Base-by-base conservation (phyloP, 2,797 vertebrate genomes). In the Harpagifer antarcticus region DNA sequence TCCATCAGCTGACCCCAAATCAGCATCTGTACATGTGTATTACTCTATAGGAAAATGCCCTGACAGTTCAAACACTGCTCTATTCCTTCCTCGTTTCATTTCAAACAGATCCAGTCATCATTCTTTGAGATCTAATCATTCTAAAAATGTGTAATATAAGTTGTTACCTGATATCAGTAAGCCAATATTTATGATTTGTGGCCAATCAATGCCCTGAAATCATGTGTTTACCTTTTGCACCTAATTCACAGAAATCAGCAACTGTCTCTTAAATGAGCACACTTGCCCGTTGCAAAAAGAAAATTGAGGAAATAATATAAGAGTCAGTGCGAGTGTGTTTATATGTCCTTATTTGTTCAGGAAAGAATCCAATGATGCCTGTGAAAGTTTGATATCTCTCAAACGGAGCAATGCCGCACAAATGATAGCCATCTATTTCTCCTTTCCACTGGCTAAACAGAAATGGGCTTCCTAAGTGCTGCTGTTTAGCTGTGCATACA, bases 391-490 rank as follows among this genome's bases (percentile, higher is more conserved):
- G 74, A 86, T 90, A 90, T 84, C 75, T 82, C 81, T 80, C 68
- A 88, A 88, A 92, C 79, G 74, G 73, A 85, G 87, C 79, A 61
- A 43, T 62, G 79, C 68, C 4, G 47, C 78, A 71, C 84, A 92
- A 88, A 90, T 88, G 76, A 91, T 86, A 88, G 81, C 74, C 80
- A 86, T 91, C 89, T 88, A 85, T 91, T 91, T 83, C 27, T 79
- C 58, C 77, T 91, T 93, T 91, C 89, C 81, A 88, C 83, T 86
- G 86, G 79, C 82, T 88, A 87, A 91, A 88, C 88, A 85, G 82
- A 90, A 91, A 91, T 87, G 65, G 62, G 77, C 62, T 91, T 57
- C 85, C 79, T 86, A 91, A 92, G 89, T 68, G 66, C 68, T 63
- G 84, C 78, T 48, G 33, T 86, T 91, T 92, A 89, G 83, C 63